phyloP scores from a whole-genome alignment of 2,888 invertebrate species.

The Campoplex nolae region DNA sequence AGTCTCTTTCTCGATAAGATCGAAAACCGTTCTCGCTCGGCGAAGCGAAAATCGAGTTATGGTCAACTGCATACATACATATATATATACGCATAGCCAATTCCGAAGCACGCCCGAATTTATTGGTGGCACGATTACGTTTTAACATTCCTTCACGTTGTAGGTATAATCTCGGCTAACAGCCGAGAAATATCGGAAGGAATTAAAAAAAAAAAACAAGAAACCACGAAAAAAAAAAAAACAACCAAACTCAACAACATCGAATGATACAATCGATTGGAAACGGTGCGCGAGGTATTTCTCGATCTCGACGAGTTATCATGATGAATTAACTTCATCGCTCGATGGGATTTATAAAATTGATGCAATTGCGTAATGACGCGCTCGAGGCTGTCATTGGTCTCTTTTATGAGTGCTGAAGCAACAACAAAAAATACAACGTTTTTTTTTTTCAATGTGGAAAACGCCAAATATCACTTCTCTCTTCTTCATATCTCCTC shows the following conservation, averaged over 20 bases:
- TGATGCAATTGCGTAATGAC: slow-evolving; percentile 20
- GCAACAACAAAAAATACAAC: background rate
- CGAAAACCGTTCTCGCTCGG: slow-evolving; percentile 64
- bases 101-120: slow-evolving; percentile 58
- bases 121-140: slow-evolving; percentile 58
- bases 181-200: slow-evolving; percentile 21
- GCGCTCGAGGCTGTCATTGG: background rate
- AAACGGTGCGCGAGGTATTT: slow-evolving; percentile 21
- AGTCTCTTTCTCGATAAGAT: slow-evolving; percentile 59
- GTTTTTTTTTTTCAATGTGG: slow-evolving; percentile 4
- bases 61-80: slow-evolving; percentile 21
- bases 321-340: slow-evolving; percentile 26
- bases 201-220: background rate
- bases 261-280: slow-evolving; percentile 15
- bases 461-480: background rate
- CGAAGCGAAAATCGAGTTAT: slow-evolving; percentile 65
- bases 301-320: slow-evolving; percentile 23
- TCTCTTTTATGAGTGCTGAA: background rate
- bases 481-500: background rate
- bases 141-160: slow-evolving; percentile 57
- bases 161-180: slow-evolving; percentile 43
- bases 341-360: slow-evolving; percentile 14
- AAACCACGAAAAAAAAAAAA: too few relatives aligned
- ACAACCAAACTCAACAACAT: background rate
- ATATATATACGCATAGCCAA: slow-evolving; percentile 12